Evolutionary conservation across 2,113 vertebrate genomes (phyloP).

Genomic region (Smithornis capensis): DNA sequence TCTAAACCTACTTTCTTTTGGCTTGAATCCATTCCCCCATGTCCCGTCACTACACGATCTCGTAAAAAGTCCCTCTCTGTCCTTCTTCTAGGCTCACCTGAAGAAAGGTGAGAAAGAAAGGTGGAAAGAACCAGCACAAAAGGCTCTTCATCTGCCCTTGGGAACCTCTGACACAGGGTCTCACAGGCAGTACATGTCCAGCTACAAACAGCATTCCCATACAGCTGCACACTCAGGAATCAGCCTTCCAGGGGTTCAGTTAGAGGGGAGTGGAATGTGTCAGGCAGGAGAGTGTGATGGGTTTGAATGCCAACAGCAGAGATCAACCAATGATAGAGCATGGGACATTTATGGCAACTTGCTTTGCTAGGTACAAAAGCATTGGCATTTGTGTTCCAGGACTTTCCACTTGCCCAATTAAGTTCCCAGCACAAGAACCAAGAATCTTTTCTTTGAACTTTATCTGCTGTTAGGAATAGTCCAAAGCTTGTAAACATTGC

Average conservation of each 20-base stretch:
- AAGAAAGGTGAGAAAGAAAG: too few species aligned
- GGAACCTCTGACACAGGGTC: accelerated
- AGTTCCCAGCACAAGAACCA: background rate
- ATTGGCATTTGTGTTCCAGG: accelerated
- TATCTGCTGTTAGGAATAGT: background rate
- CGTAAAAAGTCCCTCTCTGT: background rate
- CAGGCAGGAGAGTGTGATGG: background rate
- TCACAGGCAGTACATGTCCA: background rate
- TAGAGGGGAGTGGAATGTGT: accelerated
- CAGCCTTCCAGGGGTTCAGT: background rate
- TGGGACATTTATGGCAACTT: too few species aligned
- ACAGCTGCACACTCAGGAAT: accelerated
- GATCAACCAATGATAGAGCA: accelerated
- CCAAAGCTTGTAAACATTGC: background rate
- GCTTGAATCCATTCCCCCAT: background rate
- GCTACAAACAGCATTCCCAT: background rate
- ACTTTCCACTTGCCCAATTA: background rate
- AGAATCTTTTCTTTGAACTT: background rate
- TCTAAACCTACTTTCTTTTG: background rate
- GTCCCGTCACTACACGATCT: background rate
- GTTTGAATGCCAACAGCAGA: background rate
- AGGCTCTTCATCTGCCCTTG: background rate
- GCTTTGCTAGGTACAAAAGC: accelerated
- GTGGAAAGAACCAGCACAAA: background rate
- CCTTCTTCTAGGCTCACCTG: background rate